Evolutionary conservation across 2,797 vertebrate species (phyloP).

Genomic region (Emys orbicularis): DNA sequence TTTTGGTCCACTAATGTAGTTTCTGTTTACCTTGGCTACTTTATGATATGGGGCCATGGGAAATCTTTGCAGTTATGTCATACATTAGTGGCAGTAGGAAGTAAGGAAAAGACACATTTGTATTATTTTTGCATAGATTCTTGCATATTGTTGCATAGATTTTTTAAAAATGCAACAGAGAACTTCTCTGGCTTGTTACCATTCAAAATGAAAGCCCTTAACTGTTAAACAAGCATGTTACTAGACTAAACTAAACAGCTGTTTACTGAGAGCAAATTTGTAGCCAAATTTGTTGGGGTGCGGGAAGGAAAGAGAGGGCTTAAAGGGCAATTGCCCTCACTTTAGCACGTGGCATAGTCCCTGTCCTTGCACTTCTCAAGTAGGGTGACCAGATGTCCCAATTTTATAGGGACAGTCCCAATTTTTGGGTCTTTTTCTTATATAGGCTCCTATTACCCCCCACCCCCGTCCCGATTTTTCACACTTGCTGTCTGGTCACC

Average conservation of each 20-base stretch:
- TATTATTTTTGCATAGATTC: constrained; percentile 12
- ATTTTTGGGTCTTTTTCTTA: too few relatives aligned
- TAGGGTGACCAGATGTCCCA: too few relatives aligned
- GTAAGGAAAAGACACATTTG: constrained; percentile 2
- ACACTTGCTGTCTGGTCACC: too few relatives aligned
- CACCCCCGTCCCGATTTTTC: too few relatives aligned
- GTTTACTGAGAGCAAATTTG: background rate
- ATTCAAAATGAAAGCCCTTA: background rate
- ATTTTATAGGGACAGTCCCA: too few relatives aligned
- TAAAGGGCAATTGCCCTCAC: too few relatives aligned
- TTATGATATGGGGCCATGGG: constrained; percentile 1
- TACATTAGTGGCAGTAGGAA: background rate
- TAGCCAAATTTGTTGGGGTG: background rate
- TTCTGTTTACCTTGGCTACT: constrained; percentile 31
- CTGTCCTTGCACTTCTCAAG: too few relatives aligned
- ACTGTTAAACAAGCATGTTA: background rate
- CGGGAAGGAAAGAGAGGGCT: background rate
- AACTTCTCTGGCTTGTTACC: background rate
- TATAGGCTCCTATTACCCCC: too few relatives aligned
- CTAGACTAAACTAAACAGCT: background rate
- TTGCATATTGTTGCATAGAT: too few relatives aligned
- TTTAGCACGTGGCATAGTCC: too few relatives aligned
- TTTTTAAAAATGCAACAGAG: background rate
- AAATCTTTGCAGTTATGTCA: constrained; percentile 32
- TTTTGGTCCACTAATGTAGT: constrained; percentile 17